Base-by-base conservation (phyloP, 2,797 vertebrate genomes). In the Atherinosoma microstoma region DNA sequence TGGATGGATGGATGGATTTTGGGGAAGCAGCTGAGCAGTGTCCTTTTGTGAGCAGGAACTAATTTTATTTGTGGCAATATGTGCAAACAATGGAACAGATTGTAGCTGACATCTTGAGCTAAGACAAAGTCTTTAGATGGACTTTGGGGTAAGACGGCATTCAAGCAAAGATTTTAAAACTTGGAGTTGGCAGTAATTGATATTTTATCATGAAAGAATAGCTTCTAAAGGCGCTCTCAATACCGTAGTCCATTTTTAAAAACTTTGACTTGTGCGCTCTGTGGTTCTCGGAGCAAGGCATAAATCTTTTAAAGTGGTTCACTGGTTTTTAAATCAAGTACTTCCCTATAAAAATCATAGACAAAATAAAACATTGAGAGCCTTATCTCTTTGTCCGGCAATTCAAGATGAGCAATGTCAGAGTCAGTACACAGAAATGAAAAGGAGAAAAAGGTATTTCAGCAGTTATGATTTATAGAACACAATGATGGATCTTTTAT, bases 11-110 rank as follows among this genome's bases (percentile, higher is more conserved):
- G n/a, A n/a, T n/a, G n/a, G n/a, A n/a, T n/a, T n/a, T 20, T 29
- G 18, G 63, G 30, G 27, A 69, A 67, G 30, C 54, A 47, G 32
- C 42, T 6, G 38, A 35, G 56, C 24, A 58, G 67, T 3, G 11
- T 64, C 51, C 59, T n/a, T 57, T 2, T 20, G 32, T 67, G 67
- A 20, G 2, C 1, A 65, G 32, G 45, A 69, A 75, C 40, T n/a
- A 8, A 58, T 78, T 76, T 40, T 22, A 67, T 73, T 51, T 65
- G 56, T 58, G 27, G 35, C 32, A 67, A 6, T 47, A 4, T 42
- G 65, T 56, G 29, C 40, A 72, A 61, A 70, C 36, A 60, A 47
- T 1, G 16, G 16, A 61, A 68, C 73, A 73, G 56, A 35, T 6
- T 30, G 40, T 6, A 30, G 53, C 32, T 34, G 9, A 56, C 16